These are phyloP conservation scores for Mormyrus iriodes DNA, from an alignment of 2,113 vertebrate genomes.

Conservation along the genomic window DNA sequence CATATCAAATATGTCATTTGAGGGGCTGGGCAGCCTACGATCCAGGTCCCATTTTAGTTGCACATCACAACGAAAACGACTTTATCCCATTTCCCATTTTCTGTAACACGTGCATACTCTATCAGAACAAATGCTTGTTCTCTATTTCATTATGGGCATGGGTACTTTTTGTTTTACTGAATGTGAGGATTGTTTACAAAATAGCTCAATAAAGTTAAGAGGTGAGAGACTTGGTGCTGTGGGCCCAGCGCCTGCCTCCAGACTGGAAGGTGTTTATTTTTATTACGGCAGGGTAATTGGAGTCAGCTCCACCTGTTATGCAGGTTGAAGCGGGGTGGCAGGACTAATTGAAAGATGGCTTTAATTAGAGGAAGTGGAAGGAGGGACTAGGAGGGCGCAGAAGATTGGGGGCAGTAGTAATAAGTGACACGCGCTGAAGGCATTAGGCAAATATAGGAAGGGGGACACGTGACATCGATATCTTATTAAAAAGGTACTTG, in stretches of 20 bases:
- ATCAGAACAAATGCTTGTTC: background rate
- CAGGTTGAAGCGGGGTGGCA: background rate
- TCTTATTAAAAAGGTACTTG: background rate
- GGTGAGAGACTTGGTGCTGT: background rate
- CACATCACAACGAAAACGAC: background rate
- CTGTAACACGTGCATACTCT: background rate
- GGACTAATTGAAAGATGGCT: constrained; percentile 8
- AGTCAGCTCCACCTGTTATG: background rate
- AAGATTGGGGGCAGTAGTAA: background rate
- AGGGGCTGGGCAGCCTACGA: background rate
- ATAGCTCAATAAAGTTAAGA: background rate
- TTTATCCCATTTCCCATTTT: background rate
- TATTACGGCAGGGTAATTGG: background rate
- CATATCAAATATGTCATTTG: background rate
- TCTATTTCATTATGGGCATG: background rate
- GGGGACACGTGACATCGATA: background rate
- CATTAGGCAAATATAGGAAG: background rate
- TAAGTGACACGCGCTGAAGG: background rate
- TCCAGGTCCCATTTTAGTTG: background rate
- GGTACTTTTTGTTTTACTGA: background rate
- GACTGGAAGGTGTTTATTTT: background rate
- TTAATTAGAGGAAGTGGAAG: constrained; percentile 1
- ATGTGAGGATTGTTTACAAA: constrained; percentile 1
- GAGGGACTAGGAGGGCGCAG: background rate
- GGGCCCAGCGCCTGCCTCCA: background rate